Percentiles rank a stretch among this genome's conserved stretches.
Evolutionary conservation across 35 echinoderm and acorn worm genomes (phyloP).

Genomic region (Heliocidaris tuberculata): DNA sequence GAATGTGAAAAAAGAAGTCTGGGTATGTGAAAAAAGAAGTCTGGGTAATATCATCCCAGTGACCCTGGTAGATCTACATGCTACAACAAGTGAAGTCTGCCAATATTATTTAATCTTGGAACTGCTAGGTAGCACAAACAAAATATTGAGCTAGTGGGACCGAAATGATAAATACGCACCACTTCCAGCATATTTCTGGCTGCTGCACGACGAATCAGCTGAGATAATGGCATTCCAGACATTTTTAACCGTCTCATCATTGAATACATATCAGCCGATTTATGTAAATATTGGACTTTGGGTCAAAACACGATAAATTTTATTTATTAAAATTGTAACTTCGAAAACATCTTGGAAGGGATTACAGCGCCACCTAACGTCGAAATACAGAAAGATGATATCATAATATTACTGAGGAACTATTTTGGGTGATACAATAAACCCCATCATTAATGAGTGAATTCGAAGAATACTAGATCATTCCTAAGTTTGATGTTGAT

Average conservation of each 20-base stretch:
- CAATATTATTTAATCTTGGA: too few relatives aligned
- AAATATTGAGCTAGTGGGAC: background rate
- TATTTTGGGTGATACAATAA: slow-evolving; percentile 10
- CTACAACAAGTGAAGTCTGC: too few relatives aligned
- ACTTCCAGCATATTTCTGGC: background rate
- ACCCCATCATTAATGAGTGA: too few relatives aligned
- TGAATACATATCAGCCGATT: background rate
- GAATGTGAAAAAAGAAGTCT: too few relatives aligned
- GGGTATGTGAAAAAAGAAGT: too few relatives aligned
- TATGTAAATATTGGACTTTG: background rate
- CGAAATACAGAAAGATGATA: background rate
- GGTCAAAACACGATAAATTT: background rate
- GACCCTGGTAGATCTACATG: too few relatives aligned
- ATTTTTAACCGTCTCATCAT: background rate
- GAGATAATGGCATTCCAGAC: background rate
- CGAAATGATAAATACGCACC: background rate
- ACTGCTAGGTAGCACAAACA: background rate
- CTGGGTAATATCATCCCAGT: too few relatives aligned
- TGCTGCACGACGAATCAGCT: background rate
- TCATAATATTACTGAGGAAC: background rate
- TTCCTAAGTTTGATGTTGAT: background rate
- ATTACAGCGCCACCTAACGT: background rate
- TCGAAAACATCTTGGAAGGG: background rate
- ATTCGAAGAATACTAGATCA: background rate
- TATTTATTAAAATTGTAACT: background rate